Conservation (phyloP, 2,113 vertebrate species). For the Oriolus oriolus region DNA sequence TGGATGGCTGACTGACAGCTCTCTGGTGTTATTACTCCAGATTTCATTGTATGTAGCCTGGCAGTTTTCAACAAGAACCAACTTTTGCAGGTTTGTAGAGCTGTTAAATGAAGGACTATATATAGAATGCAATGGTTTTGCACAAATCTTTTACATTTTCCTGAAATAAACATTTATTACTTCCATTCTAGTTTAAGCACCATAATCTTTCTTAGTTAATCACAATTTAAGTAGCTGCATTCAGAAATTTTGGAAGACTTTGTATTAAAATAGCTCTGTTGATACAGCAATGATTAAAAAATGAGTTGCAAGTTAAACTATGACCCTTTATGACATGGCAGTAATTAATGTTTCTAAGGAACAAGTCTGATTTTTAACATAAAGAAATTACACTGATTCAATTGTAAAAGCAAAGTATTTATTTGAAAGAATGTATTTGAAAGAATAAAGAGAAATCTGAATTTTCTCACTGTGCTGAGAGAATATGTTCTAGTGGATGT, state of each 20-base stretch:
- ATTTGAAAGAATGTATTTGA: neutral
- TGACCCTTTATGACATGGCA: neutral
- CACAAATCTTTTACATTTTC: slow-evolving; percentile 67
- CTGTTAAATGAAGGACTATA: slow-evolving; percentile 77
- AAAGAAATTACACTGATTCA: neutral
- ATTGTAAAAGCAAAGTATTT: neutral
- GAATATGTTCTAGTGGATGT: neutral
- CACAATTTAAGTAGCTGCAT: slow-evolving; percentile 37
- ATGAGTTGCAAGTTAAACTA: slow-evolving; percentile 20
- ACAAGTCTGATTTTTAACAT: neutral
- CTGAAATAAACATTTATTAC: slow-evolving; percentile 76
- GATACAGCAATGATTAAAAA: slow-evolving; percentile 61
- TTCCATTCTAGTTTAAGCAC: slow-evolving; percentile 52
- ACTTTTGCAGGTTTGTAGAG: slow-evolving; percentile 79
- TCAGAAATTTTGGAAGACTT: slow-evolving; percentile 61
- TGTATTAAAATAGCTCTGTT: slow-evolving; percentile 46
- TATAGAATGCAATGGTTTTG: slow-evolving; percentile 72
- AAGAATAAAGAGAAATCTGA: neutral
- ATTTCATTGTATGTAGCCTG: slow-evolving; percentile 85
- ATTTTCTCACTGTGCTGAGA: neutral
- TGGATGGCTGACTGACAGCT: slow-evolving; percentile 99
- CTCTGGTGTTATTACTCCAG: slow-evolving; percentile 90
- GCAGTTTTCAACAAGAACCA: slow-evolving; percentile 81
- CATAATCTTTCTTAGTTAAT: slow-evolving; percentile 68
- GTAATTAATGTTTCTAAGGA: slow-evolving; percentile 50